Evolutionary conservation across 1,140 invertebrate genomes (phyloP).

Genomic region (Ctenoplectra terminalis): DNA sequence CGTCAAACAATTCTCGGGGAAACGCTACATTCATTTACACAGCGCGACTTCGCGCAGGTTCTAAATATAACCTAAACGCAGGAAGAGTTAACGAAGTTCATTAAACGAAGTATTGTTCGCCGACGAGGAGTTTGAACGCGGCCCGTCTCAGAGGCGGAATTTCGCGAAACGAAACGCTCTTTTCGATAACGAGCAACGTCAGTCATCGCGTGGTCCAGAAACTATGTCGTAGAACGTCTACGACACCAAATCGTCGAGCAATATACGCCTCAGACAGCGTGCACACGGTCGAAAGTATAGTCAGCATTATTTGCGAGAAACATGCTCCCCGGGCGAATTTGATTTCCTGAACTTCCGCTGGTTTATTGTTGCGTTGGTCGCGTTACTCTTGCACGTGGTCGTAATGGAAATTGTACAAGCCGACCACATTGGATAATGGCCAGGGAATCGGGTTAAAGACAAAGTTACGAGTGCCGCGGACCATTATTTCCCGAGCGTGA

Average conservation of each 20-base stretch:
- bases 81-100: slow-evolving; percentile 1
- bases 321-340: slow-evolving; percentile 49
- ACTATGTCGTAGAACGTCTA: slow-evolving; percentile 37
- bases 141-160: too few relatives aligned
- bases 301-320: slow-evolving; percentile 38
- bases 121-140: too few relatives aligned
- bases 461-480: slow-evolving; percentile 45
- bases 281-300: slow-evolving; percentile 27
- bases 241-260: neutral
- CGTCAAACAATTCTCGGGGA: too few relatives aligned
- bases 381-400: slow-evolving; percentile 48
- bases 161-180: neutral
- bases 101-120: neutral
- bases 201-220: neutral
- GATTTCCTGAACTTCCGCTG: slow-evolving; percentile 63
- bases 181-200: slow-evolving; percentile 3
- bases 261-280: neutral
- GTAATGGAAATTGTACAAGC: slow-evolving; percentile 57
- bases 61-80: neutral
- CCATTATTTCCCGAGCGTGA: slow-evolving; percentile 25
- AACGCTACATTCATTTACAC: too few relatives aligned
- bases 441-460: slow-evolving; percentile 60
- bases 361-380: slow-evolving; percentile 51
- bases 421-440: slow-evolving; percentile 55
- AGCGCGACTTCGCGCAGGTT: too few relatives aligned